Base-by-base conservation (phyloP, 2,888 invertebrate genomes). In the Thera britannica region DNA sequence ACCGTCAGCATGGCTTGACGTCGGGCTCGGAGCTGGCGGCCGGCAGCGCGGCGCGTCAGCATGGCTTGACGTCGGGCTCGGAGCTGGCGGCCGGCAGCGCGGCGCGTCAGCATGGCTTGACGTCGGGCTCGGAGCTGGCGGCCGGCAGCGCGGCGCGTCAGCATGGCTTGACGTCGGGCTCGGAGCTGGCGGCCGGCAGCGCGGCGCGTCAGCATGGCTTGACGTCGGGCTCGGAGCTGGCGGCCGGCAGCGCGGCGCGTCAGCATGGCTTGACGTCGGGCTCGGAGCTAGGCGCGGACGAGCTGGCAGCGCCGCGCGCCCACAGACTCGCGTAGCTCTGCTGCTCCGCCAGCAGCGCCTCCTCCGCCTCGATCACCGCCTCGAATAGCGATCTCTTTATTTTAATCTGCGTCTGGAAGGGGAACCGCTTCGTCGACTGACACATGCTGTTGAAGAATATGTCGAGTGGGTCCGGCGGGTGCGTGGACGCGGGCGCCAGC, bases 371-470 rank as follows among this genome's bases (percentile, higher is more conserved):
- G 63, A 85, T 83, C 61, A 93, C 93, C 48, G 90, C 90, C 67
- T 81, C 80, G 82, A 93, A 93, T 71, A 93, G 80, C 60, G 82
- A 81, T 73, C 84, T 82, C 83, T 92, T 92, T 72, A 93, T 90
- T 76, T 85, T 85, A 71, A 93, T 87, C 81, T 93, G 93, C 68
- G 90, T 83, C 38, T 86, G 86, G 76, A 86, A 90, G 12, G 93
- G 89, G 71, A 93, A 82, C 48, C 92, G 85, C 81, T 91, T 91
- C 48, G 92, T 90, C 58, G 90, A 84, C 81, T 92, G 91, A 78
- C 92, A 92, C 93, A 93, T 93, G 84, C 92, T 83, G 80, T 86
- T 89, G 83, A 93, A 93, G 83, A 93, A 93, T 68, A 88, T 89
- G 80, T 92, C 92, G 59, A 92, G 84, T 61, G 92, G 90, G 78